Evolutionary conservation across 2,888 invertebrate genomes (phyloP).

Genomic region (Ophion ventricosus): DNA sequence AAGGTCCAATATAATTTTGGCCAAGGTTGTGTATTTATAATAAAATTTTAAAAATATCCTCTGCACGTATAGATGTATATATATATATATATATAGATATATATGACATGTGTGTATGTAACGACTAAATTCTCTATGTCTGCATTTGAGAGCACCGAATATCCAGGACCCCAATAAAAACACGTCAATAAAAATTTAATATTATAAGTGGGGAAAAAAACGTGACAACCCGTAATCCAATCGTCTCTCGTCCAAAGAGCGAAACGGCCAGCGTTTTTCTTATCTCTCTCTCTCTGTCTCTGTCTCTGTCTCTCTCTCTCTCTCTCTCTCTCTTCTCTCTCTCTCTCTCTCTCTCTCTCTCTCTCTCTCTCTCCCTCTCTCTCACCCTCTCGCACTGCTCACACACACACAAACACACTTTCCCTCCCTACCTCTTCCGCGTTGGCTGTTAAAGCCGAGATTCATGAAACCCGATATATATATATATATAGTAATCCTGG

Average conservation of each 20-base stretch:
- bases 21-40: too few relatives aligned
- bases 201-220: constrained; percentile 24
- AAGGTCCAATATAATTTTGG: too few relatives aligned
- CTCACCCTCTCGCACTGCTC: too few relatives aligned
- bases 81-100: not conserved
- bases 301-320: constrained; percentile 28
- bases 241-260: constrained; percentile 26
- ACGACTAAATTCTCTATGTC: constrained; percentile 9
- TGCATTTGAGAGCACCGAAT: constrained; percentile 11
- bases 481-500: constrained; percentile 41
- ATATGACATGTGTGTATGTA: not conserved
- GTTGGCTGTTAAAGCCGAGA: constrained; percentile 24
- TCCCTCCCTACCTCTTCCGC: too few relatives aligned
- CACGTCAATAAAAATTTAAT: constrained; percentile 45
- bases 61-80: not conserved
- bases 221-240: constrained; percentile 28
- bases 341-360: constrained; percentile 13
- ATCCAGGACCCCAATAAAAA: constrained; percentile 11
- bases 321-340: constrained; percentile 29
- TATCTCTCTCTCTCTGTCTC: constrained; percentile 13
- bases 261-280: constrained; percentile 33
- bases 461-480: constrained; percentile 43
- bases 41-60: too few relatives aligned
- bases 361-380: constrained; percentile 12
- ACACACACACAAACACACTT: not conserved